Evolutionary conservation across 2,888 invertebrate species (phyloP).

Genomic region (Pelosia muscerda): DNA sequence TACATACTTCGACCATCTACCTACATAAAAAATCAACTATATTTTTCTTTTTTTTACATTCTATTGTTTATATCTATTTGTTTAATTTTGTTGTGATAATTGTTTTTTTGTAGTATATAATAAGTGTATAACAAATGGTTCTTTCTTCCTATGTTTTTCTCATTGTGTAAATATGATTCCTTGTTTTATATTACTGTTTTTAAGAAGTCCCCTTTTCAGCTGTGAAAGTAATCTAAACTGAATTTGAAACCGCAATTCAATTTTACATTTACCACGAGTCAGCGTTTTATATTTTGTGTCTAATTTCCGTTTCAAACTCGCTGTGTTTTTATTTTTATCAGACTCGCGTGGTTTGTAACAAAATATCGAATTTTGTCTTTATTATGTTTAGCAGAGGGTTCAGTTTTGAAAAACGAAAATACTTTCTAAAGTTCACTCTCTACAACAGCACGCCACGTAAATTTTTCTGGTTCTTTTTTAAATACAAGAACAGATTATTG

Average conservation of each 20-base stretch:
- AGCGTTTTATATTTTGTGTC: constrained; percentile 51
- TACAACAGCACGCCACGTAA: neutral
- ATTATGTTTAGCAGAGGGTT: neutral
- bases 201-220: constrained; percentile 49
- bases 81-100: no score
- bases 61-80: no score
- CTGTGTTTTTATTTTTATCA: constrained; percentile 19
- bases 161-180: neutral
- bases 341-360: neutral
- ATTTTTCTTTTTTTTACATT: no score
- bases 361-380: neutral
- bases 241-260: constrained; percentile 58
- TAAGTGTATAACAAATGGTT: no score
- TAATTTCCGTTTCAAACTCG: constrained; percentile 47
- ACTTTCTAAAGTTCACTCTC: neutral
- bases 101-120: no score
- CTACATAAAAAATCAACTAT: no score
- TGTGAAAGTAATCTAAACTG: constrained; percentile 63
- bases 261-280: constrained; percentile 53
- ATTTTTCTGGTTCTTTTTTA: neutral
- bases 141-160: neutral
- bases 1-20: no score
- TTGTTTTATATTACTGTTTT: neutral
- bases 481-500: neutral
- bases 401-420: neutral